These are phyloP conservation scores for Ptiloglossa arizonensis DNA, from an alignment of 1,140 invertebrate genomes.

Conservation along the genomic window DNA sequence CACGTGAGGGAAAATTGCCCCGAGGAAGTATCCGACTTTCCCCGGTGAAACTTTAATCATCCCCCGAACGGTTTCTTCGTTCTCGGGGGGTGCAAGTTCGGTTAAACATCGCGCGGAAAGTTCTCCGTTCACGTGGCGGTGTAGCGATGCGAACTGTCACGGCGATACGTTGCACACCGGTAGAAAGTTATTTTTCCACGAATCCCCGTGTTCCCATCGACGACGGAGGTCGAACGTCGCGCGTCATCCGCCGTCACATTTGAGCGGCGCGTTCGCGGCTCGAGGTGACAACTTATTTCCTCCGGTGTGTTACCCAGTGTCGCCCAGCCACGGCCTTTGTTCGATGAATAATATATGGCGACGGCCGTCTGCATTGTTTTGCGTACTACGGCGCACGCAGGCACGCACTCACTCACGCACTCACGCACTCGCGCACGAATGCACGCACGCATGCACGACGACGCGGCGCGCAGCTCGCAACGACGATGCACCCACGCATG, in stretches of 20 bases:
- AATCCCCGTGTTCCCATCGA: background rate
- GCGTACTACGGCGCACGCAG: constrained; percentile 52
- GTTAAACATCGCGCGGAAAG: constrained; percentile 6
- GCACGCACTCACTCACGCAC: constrained; percentile 22
- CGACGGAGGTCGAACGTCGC: constrained; percentile 2
- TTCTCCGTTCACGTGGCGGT: background rate
- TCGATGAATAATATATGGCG: constrained; percentile 75
- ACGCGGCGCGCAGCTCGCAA: too few species aligned
- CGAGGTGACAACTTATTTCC: constrained; percentile 68
- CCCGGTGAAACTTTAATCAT: background rate
- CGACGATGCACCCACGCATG: constrained; percentile 29
- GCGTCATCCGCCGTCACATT: constrained; percentile 40
- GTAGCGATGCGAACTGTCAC: background rate
- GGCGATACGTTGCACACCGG: too few species aligned
- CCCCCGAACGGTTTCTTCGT: background rate
- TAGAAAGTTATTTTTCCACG: constrained; percentile 15
- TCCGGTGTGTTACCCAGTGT: constrained; percentile 55
- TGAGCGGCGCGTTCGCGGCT: constrained; percentile 40
- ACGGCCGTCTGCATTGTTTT: constrained; percentile 72
- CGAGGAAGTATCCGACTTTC: background rate
- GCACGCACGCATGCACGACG: too few species aligned
- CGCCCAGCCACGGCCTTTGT: constrained; percentile 56
- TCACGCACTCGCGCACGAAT: background rate
- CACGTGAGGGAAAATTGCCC: too few species aligned
- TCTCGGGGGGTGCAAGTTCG: background rate